Conservation (phyloP, 2,888 invertebrate species). For the Tachina lurida region DNA sequence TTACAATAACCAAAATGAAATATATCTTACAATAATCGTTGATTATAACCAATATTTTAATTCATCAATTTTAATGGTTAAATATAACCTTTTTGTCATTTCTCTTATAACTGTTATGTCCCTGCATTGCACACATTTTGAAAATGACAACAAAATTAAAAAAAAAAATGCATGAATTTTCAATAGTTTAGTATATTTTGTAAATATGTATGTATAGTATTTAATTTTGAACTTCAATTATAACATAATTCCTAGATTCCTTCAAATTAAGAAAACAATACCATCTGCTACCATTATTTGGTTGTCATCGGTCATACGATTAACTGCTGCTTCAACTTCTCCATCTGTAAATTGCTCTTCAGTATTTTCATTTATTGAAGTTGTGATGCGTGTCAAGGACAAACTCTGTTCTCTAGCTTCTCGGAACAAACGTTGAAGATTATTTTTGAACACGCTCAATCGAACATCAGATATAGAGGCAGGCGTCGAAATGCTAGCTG, state of each 20-base stretch:
- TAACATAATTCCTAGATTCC: background rate
- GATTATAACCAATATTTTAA: no score
- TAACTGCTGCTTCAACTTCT: conserved; percentile 91
- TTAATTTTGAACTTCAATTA: background rate
- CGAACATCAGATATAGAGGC: conserved; percentile 82
- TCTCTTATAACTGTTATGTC: no score
- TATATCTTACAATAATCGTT: no score
- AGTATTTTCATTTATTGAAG: conserved; percentile 87
- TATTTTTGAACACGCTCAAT: conserved; percentile 88
- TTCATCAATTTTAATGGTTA: no score
- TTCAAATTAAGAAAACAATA: conserved; percentile 91
- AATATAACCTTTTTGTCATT: no score
- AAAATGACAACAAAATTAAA: no score
- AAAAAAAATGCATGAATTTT: no score
- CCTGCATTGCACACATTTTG: no score
- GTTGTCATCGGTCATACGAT: conserved; percentile 93
- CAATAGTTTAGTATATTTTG: background rate
- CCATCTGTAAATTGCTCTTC: conserved; percentile 85
- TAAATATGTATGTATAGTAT: background rate
- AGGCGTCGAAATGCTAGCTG: conserved; percentile 71
- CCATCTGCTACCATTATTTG: conserved; percentile 95
- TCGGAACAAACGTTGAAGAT: conserved; percentile 90
- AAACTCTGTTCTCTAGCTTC: conserved; percentile 90
- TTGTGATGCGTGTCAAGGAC: conserved; percentile 86
- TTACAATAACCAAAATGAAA: no score